Evolutionary conservation across 2,797 vertebrate species (phyloP), one percentile per base, ranked within the genome.

Genomic region (Alauda arvensis): DNA sequence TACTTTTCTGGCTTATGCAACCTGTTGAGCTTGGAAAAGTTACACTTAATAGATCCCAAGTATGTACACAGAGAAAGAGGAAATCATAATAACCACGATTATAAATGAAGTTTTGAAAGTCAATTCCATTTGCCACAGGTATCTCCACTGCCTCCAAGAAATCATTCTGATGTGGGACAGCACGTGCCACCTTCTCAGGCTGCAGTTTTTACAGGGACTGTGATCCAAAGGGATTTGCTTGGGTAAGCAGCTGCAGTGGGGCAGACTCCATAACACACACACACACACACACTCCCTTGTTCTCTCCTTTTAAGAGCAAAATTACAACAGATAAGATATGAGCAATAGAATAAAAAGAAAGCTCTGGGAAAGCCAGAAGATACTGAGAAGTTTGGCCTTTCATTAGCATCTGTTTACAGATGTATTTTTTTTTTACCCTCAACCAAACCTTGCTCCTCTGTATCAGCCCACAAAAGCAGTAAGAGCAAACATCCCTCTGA

Each of bases 1-100:
- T 95, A 94, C 87, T 90, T 79, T 63, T 81, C 89, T 80, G 65
- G 71, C 53, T 92, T 93, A 80, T 46, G 31, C 74, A 90, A 90
- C 81, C 78, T 91, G 91, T 87, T 5, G 2, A 78, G 84, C 70
- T 29, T 24, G 61, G 60, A 92, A 95, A 94, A 90, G 65, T 85
- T 90, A 91, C 76, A 89, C 76, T 92, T 83, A 52, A 49, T n/a
- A 88, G 33, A 75, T 26, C 66, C 75, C 88, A 83, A 91, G 75
- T 82, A 84, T 67, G 65, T 87, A 89, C 86, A 63, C 29, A 52
- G 42, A 82, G 18, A 68, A 74, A 42, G 66, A 93, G 42, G 37
- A 92, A 91, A 89, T 80, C 59, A 49, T 48, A 20, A 81, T 49
- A 76, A 83, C 66, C 61, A 69, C 9, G 8, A 94, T 84, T 93